Conservation (phyloP, 2,888 invertebrate species). For the Sinelater perroti region DNA sequence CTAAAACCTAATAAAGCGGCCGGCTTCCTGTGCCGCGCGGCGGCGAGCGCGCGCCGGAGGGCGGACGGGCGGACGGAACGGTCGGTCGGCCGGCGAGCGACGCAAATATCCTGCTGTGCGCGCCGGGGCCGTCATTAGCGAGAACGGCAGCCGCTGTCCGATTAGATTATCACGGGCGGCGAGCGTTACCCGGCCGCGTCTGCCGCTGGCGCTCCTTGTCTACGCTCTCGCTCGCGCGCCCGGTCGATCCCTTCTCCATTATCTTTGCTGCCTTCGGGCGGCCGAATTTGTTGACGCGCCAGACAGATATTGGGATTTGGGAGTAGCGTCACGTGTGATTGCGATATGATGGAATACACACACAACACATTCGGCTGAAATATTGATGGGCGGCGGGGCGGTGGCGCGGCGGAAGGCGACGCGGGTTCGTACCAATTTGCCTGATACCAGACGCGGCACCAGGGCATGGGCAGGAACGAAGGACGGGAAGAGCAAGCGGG, state of each 20-base stretch:
- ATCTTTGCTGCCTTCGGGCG: conserved; percentile 43
- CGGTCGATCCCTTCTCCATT: conserved; percentile 37
- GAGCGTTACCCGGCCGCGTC: conserved; percentile 36
- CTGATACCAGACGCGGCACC: conserved; percentile 15
- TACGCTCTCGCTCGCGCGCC: conserved; percentile 25
- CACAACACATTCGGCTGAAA: conserved; percentile 40
- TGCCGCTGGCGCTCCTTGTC: conserved; percentile 24
- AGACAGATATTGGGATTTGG: conserved; percentile 45
- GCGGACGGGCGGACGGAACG: conserved; percentile 40
- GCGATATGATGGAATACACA: conserved; percentile 45
- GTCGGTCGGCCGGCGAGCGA: conserved; percentile 40
- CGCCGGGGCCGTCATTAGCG: conserved; percentile 59
- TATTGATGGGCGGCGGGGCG: conserved; percentile 31
- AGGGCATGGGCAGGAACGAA: no score
- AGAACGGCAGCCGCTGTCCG: conserved; percentile 60
- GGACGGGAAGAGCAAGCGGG: no score
- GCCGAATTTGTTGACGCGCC: conserved; percentile 47
- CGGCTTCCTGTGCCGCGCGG: conserved; percentile 33
- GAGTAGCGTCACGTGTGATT: conserved; percentile 47
- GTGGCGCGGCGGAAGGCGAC: conserved; percentile 23
- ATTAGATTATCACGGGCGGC: conserved; percentile 58
- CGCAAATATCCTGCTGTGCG: conserved; percentile 52
- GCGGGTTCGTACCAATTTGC: conserved; percentile 32
- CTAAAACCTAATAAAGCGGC: conserved; percentile 38
- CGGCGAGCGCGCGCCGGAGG: conserved; percentile 27